Conservation (phyloP, 2,113 vertebrate species). For the Galeopterus variegatus region DNA sequence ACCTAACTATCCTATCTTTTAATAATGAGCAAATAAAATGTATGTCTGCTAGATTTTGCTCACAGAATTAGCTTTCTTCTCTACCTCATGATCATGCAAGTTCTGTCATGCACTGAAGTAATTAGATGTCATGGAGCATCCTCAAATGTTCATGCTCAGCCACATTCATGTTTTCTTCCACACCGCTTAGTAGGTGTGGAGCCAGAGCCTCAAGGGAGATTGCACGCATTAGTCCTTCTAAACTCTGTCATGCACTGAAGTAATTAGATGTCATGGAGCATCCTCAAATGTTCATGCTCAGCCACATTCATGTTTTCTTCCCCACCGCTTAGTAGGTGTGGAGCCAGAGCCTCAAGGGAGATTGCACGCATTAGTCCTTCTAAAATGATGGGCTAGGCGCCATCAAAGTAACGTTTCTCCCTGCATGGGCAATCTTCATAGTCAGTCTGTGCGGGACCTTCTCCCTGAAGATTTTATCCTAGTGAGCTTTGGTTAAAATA, state of each 20-base stretch:
- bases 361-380: conserved; percentile 35
- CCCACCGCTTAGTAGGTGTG: conserved; percentile 78
- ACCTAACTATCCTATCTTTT: background rate
- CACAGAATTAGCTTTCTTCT: conserved; percentile 36
- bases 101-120: conserved; percentile 75
- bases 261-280: conserved; percentile 74
- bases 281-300: conserved; percentile 75
- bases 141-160: conserved; percentile 75
- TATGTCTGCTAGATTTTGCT: conserved; percentile 40
- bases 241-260: conserved; percentile 69
- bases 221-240: conserved; percentile 30
- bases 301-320: conserved; percentile 65
- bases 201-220: conserved; percentile 45
- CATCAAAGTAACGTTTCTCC: background rate
- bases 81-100: conserved; percentile 45
- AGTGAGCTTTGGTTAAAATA: background rate
- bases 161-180: conserved; percentile 69
- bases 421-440: background rate
- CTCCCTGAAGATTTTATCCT: background rate
- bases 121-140: conserved; percentile 72
- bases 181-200: conserved; percentile 78
- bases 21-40: conserved; percentile 50
- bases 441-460: background rate
- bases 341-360: conserved; percentile 58
- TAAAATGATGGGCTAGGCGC: background rate